Conservation (phyloP, 2,888 invertebrate species). For the Zeuzera pyrina region DNA sequence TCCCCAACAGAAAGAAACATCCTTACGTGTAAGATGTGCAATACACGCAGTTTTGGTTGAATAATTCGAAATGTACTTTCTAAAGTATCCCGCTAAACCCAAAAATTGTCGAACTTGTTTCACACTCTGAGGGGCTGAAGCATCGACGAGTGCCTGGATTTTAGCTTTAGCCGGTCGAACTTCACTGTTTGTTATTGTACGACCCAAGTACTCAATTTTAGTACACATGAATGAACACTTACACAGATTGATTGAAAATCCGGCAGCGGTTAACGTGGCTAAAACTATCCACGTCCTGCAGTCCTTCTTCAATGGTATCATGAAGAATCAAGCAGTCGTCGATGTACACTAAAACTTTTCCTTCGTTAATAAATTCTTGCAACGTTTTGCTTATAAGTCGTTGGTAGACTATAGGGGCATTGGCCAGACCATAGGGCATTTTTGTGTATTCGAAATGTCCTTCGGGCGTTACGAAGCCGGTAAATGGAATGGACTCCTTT, state of each 20-base stretch:
- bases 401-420: conserved; percentile 10
- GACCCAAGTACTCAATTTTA: conserved; percentile 9
- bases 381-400: conserved; percentile 17
- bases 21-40: background rate
- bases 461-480: conserved; percentile 2
- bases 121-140: conserved; percentile 1
- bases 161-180: too few relatives aligned
- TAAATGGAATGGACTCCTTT: conserved; percentile 5
- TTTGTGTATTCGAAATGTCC: conserved; percentile 3
- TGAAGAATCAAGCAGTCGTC: conserved; percentile 21
- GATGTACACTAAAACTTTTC: conserved; percentile 13
- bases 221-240: too few relatives aligned
- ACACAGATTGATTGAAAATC: conserved; percentile 3
- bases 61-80: conserved; percentile 1
- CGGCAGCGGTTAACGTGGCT: background rate
- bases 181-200: conserved; percentile 4
- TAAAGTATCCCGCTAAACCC: conserved; percentile 5
- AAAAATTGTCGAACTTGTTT: conserved; percentile 2
- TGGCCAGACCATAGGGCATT: conserved; percentile 7
- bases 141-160: too few relatives aligned
- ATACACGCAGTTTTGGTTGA: conserved; percentile 1
- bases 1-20: conserved; percentile 1
- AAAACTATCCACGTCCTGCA: background rate
- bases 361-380: conserved; percentile 3
- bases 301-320: background rate